Evolutionary conservation across 1,140 invertebrate species (phyloP).

Genomic region (Drosophila sproati): DNA sequence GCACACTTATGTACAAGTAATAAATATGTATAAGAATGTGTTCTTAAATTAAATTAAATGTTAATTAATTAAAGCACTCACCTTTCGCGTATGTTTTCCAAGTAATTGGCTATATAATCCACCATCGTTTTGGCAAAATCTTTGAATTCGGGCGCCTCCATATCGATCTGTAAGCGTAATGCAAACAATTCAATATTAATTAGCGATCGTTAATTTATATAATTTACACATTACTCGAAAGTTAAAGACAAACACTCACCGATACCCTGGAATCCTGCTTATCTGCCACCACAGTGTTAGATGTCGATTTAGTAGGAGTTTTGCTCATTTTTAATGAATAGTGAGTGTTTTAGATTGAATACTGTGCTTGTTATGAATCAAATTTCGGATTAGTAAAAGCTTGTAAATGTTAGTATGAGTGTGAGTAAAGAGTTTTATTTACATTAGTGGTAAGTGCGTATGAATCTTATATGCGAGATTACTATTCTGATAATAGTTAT

Average conservation of each 20-base stretch:
- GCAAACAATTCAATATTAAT: conserved; percentile 16
- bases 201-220: not conserved
- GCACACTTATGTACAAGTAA: not conserved
- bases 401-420: not conserved
- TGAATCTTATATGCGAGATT: not conserved
- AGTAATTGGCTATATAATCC: conserved; percentile 92
- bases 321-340: conserved; percentile 55
- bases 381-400: not conserved
- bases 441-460: not conserved
- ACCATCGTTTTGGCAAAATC: conserved; percentile 92
- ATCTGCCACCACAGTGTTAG: conserved; percentile 54
- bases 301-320: conserved; percentile 43
- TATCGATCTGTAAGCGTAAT: conserved; percentile 84
- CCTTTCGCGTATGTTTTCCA: conserved; percentile 91
- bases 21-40: conserved; percentile 35
- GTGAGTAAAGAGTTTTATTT: not conserved
- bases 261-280: conserved; percentile 77
- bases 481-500: conserved; percentile 3
- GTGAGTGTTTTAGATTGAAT: not conserved
- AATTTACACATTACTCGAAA: conserved; percentile 26
- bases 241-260: conserved; percentile 57
- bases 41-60: conserved; percentile 59
- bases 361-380: conserved; percentile 2
- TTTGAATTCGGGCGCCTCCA: conserved; percentile 92
- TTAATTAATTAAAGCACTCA: conserved; percentile 80